Evolutionary conservation across 1,140 invertebrate species (phyloP), one percentile per base, ranked within the genome.

Genomic region (Heliconius himera): DNA sequence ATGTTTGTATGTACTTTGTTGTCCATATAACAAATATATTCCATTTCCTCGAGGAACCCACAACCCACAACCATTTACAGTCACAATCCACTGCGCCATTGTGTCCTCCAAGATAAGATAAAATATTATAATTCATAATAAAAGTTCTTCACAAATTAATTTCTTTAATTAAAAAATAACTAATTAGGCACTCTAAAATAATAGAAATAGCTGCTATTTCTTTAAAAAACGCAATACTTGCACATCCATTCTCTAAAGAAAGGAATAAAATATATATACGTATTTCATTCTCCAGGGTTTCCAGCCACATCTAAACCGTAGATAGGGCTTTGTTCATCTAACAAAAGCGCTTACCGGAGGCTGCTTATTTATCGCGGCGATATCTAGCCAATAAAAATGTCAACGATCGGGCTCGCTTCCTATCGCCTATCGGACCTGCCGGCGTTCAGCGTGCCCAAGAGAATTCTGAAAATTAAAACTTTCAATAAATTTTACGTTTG

Each of bases 331-430:
- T 76, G 74, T 76, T 76, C 74, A 66, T 70, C 60, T 73, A 75
- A 74, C 73, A 79, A 79, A 29, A 79, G 78, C 73, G 72, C 56
- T 51, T 60, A 74, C 38, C 22, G 72, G 16, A 70, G 70, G 18
- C 73, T 26, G 60, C 56, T 70, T 74, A 74, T 74, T 79, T 79
- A 74, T 79, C 78, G 26, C 70, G 38, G 49, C 78, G 78, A 79
- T 79, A 79, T 79, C 78, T 79, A 70, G n/a, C 26, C 78, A 70
- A 73, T 79, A 79, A 77, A 82, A 80, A 75, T 66, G 81, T 77
- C 75, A 82, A 80, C 76, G 75, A 70, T 75, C 46, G 46, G 16
- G 70, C 70, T 49, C 74, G 54, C 74, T 72, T 72, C 70, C 76
- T 77, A 77, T 77, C 70, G 76, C 76, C 51, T 75, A 60, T 80